Evolutionary conservation across 2,113 vertebrate genomes (phyloP), one percentile per base, ranked within the genome.

Genomic region (Cyprinus carpio): DNA sequence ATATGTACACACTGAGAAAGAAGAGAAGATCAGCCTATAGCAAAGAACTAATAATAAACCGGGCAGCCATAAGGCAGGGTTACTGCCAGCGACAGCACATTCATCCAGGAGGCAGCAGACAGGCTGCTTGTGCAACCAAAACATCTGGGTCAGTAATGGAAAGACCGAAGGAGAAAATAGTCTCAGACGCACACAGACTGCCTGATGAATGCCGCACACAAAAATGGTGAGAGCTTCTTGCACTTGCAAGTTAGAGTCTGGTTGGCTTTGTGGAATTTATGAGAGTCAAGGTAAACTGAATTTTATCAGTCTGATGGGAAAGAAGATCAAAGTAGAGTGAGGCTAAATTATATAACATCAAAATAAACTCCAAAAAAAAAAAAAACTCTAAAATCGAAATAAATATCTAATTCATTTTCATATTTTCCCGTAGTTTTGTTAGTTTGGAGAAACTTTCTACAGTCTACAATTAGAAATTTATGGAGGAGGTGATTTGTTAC

Each of bases 11-110:
- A 37, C 46, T 31, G 20, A 82, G 29, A 58, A 58, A n/a, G 7
- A 11, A 29, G 79, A 58, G 34, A 65, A 72, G 51, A 51, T 71
- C 84, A 80, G 60, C 49, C 58, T 72, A 72, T 49, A 62, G 46
- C 71, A 46, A 77, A 46, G 40, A 11, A 56, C 60, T 67, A 69
- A 76, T 56, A 69, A 82, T 82, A 78, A 43, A 77, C 25, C 72
- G 67, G 34, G 56, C 58, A 34, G 40, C 29, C 71, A 25, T 54
- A 60, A 67, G 74, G 34, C 51, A 78, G 20, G 8, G 43, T 71
- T 67, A 76, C 67, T 78, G 51, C 51, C 23, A 60, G 37, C 34
- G 60, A 78, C 58, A 83, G 86, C 72, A 54, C 83, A 83, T 82
- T 86, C 9, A 87, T 51, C 34, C 58, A 58, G 23, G 37, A 49